phyloP scores from a whole-genome alignment of 2,113 vertebrate species.

The Etheostoma spectabile region DNA sequence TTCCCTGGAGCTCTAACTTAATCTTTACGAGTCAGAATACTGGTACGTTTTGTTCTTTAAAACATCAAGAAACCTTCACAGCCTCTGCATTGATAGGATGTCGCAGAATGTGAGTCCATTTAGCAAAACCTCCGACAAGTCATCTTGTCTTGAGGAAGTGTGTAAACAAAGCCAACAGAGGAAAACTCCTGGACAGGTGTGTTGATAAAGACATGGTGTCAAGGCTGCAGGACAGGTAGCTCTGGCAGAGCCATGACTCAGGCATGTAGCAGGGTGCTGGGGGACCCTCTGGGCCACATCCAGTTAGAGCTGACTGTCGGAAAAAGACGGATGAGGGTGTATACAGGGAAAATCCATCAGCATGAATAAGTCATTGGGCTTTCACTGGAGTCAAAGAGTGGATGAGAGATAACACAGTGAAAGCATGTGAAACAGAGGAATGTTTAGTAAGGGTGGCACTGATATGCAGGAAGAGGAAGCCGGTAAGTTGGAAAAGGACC shows the following conservation, averaged over 20 bases:
- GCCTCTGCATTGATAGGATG: constrained; percentile 39
- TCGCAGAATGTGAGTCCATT: constrained; percentile 14
- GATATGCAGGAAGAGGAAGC: constrained; percentile 20
- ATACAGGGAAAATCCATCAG: constrained; percentile 85
- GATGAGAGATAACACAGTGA: constrained; percentile 66
- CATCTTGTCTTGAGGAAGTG: neutral
- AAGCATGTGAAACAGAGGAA: constrained; percentile 74
- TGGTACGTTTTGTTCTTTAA: neutral
- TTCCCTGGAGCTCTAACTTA: neutral
- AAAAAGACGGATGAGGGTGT: constrained; percentile 55
- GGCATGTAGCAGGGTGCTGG: constrained; percentile 18
- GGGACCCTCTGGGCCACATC: constrained; percentile 28
- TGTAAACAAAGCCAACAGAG: constrained; percentile 6
- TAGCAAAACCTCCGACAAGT: neutral
- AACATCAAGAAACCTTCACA: neutral
- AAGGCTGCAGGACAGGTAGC: constrained; percentile 34
- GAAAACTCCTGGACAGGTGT: neutral
- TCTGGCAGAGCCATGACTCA: constrained; percentile 43
- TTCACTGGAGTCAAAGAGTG: constrained; percentile 71
- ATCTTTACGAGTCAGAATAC: neutral
- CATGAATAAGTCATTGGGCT: constrained; percentile 84
- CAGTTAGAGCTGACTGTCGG: constrained; percentile 70
- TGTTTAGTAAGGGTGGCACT: constrained; percentile 66
- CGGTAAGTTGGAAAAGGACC: neutral
- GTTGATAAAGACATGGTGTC: constrained; percentile 5